Evolutionary conservation across 2,888 invertebrate genomes (phyloP).

Genomic region (Xylota segnis): DNA sequence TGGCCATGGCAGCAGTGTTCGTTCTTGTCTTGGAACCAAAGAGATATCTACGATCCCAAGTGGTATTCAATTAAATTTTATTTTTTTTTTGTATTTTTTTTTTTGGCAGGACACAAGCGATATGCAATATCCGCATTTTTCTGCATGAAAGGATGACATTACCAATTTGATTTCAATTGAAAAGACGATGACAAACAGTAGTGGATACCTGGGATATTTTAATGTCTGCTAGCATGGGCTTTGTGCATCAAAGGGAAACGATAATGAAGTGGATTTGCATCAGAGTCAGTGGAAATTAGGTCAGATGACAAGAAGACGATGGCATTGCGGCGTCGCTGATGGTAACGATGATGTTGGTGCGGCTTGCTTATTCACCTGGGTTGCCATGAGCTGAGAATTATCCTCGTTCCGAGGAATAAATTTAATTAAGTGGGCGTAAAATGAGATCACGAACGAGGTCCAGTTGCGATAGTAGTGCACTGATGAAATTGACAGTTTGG

Average conservation of each 20-base stretch:
- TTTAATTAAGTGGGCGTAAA: conserved; percentile 73
- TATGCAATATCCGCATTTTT: conserved; percentile 72
- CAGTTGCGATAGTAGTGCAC: not conserved
- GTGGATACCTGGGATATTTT: conserved; percentile 37
- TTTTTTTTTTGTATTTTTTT: conserved; percentile 8
- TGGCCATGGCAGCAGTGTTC: not conserved
- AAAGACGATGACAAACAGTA: conserved; percentile 57
- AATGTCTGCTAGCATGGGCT: conserved; percentile 57
- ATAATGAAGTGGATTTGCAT: conserved; percentile 76
- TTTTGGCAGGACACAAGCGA: conserved; percentile 3
- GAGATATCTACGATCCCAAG: not conserved
- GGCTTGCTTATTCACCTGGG: conserved; percentile 49
- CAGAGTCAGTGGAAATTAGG: conserved; percentile 69
- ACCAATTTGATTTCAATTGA: conserved; percentile 72
- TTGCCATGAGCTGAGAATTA: conserved; percentile 37
- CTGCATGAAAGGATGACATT: conserved; percentile 66
- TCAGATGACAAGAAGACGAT: conserved; percentile 72
- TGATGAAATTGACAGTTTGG: conserved; percentile 48
- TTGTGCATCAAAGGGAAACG: conserved; percentile 73
- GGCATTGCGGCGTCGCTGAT: conserved; percentile 19
- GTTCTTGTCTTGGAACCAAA: conserved; percentile 12
- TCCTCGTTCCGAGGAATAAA: conserved; percentile 49
- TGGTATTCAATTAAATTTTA: conserved; percentile 68
- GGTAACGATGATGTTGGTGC: conserved; percentile 26
- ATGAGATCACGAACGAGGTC: conserved; percentile 41